Percentiles rank a stretch among this genome's conserved stretches.
Evolutionary conservation across 2,888 invertebrate species (phyloP).

Genomic region (Quadriops clusia): DNA sequence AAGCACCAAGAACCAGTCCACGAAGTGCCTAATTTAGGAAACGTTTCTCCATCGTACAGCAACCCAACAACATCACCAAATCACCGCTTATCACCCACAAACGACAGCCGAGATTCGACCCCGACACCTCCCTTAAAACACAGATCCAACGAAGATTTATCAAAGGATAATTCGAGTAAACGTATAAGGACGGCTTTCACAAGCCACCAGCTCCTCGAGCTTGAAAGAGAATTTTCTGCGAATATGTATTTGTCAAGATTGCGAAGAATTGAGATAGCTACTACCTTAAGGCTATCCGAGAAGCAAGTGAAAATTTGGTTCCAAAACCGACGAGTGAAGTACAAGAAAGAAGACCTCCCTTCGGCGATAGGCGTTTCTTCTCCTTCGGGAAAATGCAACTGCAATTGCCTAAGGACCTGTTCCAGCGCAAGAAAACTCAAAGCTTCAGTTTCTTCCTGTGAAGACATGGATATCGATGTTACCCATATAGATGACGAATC

Average conservation of each 20-base stretch:
- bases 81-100: too few species aligned
- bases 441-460: constrained; percentile 26
- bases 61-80: constrained; percentile 12
- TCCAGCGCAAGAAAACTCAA: constrained; percentile 19
- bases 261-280: constrained; percentile 86
- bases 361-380: constrained; percentile 17
- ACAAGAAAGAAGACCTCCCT: constrained; percentile 78
- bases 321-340: constrained; percentile 84
- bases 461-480: constrained; percentile 34
- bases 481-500: constrained; percentile 30
- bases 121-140: constrained; percentile 43
- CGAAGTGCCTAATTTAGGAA: constrained; percentile 13
- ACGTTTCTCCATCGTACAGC: constrained; percentile 11
- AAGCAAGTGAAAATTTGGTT: constrained; percentile 96
- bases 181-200: constrained; percentile 90
- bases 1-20: too few species aligned
- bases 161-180: constrained; percentile 60
- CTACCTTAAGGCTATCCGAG: constrained; percentile 74
- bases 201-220: constrained; percentile 72
- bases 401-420: constrained; percentile 42
- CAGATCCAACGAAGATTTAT: constrained; percentile 37
- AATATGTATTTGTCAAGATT: constrained; percentile 87
- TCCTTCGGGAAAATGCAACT: constrained; percentile 34
- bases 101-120: constrained; percentile 41
- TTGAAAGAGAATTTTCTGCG: constrained; percentile 78